Evolutionary conservation across 2,113 vertebrate species (phyloP).

Genomic region (Gnathonemus longibarbis): DNA sequence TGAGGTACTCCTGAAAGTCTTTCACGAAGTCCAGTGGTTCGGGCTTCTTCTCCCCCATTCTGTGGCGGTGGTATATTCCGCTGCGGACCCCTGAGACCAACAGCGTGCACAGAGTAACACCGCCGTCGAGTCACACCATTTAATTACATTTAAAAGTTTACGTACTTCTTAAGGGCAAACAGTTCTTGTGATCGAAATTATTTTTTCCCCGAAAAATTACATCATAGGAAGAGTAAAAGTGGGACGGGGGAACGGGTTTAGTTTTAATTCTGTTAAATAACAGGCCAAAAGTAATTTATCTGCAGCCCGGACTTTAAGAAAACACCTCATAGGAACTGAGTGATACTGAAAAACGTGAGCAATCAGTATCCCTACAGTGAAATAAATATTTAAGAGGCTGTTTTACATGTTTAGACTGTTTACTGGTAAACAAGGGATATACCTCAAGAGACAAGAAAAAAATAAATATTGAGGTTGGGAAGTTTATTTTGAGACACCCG

Average conservation of each 20-base stretch:
- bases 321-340: not conserved
- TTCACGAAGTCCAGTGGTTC: conserved; percentile 96
- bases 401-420: not conserved
- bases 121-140: not conserved
- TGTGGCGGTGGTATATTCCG: conserved; percentile 17
- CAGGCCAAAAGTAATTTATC: not conserved
- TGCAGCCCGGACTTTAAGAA: not conserved
- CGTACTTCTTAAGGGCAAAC: not conserved
- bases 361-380: not conserved
- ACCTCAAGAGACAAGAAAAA: not conserved
- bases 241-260: not conserved
- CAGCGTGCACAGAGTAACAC: not conserved
- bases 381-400: not conserved
- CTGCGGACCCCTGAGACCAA: not conserved
- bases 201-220: not conserved
- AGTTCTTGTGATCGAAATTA: not conserved
- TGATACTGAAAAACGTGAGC: not conserved
- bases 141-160: not conserved
- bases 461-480: not conserved
- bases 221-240: not conserved
- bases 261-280: not conserved
- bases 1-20: conserved; percentile 97
- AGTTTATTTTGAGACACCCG: not conserved
- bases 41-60: conserved; percentile 95
- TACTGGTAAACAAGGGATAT: not conserved